Evolutionary conservation across 2,113 vertebrate species (phyloP).

Genomic region (Copsychus sechellarum): DNA sequence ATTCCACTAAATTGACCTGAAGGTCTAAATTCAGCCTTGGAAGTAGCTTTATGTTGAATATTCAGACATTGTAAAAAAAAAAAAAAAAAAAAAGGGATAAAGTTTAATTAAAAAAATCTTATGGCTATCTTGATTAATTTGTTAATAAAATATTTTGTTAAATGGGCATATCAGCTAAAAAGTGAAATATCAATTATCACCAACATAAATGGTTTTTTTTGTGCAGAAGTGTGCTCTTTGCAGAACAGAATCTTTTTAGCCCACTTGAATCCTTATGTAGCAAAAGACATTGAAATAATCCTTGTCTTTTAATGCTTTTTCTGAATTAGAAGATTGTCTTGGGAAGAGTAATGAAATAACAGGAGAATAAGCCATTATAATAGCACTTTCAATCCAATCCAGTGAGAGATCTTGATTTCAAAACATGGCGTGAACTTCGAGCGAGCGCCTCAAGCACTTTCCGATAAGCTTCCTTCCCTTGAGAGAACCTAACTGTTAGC

Average conservation of each 20-base stretch:
- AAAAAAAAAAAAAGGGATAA: not conserved
- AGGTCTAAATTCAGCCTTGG: not conserved
- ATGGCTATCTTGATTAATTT: not conserved
- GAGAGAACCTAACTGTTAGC: not conserved
- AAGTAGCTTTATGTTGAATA: not conserved
- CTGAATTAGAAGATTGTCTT: not conserved
- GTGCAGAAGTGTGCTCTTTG: not conserved
- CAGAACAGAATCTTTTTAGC: not conserved
- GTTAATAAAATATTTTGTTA: not conserved
- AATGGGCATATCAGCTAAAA: not conserved
- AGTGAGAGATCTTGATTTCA: conserved; percentile 3
- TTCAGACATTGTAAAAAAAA: not conserved
- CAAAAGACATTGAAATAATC: not conserved
- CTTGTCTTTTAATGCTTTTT: not conserved
- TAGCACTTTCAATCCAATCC: not conserved
- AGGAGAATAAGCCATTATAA: not conserved
- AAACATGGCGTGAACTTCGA: not conserved
- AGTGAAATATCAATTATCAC: not conserved
- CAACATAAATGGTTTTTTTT: not conserved
- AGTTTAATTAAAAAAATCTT: not conserved
- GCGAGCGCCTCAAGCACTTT: not conserved
- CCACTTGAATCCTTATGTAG: not conserved
- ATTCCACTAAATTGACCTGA: not conserved
- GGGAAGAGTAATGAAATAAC: not conserved
- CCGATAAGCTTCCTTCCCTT: not conserved